Percentiles rank a stretch among this genome's conserved stretches.
Evolutionary conservation across 2,797 vertebrate species (phyloP).

Genomic region (Bucorvus abyssinicus): DNA sequence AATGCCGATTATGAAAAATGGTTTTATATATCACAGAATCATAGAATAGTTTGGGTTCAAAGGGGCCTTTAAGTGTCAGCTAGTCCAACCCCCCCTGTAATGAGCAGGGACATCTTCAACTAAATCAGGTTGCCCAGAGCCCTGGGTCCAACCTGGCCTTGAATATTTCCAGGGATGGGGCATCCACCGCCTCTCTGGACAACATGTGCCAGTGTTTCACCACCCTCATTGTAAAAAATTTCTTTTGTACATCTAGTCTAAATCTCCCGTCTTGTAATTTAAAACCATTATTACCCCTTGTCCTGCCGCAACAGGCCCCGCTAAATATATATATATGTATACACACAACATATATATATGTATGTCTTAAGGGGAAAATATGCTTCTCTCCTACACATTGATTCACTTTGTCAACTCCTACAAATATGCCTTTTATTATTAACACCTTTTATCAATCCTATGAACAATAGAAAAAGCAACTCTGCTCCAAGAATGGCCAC

Average conservation of each 20-base stretch:
- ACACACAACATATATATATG: no score
- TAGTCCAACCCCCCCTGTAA: background rate
- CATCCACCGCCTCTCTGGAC: background rate
- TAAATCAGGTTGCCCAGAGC: background rate
- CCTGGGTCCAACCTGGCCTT: background rate
- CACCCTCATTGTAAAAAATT: background rate
- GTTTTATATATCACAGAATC: background rate
- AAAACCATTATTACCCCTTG: background rate
- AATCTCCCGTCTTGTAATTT: background rate
- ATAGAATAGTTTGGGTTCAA: background rate
- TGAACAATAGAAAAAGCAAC: constrained; percentile 70
- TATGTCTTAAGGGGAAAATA: background rate
- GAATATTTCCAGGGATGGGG: background rate
- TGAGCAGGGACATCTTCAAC: background rate
- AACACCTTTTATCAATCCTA: constrained; percentile 73
- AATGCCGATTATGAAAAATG: background rate
- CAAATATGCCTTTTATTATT: constrained; percentile 73
- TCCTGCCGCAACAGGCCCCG: background rate
- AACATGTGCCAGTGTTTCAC: background rate
- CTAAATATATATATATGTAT: background rate
- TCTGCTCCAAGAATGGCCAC: constrained; percentile 75
- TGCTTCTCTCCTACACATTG: background rate
- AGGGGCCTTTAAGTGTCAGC: background rate
- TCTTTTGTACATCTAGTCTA: background rate
- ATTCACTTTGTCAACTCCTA: constrained; percentile 62